Conservation (phyloP, 2,888 invertebrate species). For the Eupithecia abbreviata region DNA sequence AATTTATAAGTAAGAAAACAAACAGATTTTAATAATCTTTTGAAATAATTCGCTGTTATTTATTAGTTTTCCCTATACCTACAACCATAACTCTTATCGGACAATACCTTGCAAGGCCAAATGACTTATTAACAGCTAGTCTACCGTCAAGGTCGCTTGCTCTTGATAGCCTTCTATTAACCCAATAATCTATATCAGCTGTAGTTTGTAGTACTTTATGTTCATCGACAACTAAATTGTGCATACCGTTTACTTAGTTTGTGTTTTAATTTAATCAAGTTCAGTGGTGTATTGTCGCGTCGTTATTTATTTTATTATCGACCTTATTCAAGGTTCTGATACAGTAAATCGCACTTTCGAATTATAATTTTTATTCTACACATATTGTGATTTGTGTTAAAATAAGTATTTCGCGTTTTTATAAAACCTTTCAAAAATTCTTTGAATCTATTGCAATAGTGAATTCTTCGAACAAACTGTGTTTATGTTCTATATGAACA, state of each 20-base stretch:
- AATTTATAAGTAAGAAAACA: background rate
- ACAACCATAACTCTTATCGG: conserved; percentile 36
- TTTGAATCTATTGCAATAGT: conserved; percentile 14
- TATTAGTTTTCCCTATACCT: conserved; percentile 5
- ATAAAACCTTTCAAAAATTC: background rate
- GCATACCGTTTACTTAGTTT: background rate
- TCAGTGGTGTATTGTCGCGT: background rate
- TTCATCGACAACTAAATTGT: background rate
- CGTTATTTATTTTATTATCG: background rate
- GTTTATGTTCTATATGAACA: conserved; percentile 38
- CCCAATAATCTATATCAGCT: conserved; percentile 45
- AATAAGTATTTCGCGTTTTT: background rate
- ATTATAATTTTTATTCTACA: background rate
- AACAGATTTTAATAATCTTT: background rate
- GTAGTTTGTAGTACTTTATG: background rate
- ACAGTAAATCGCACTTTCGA: background rate
- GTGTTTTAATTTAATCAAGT: background rate
- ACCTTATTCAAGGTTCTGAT: background rate
- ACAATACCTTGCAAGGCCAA: conserved; percentile 50
- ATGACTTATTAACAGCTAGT: conserved; percentile 41
- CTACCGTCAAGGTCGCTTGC: conserved; percentile 54
- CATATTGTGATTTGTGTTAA: background rate
- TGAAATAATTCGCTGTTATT: background rate
- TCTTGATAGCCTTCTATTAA: conserved; percentile 61
- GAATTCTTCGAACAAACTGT: conserved; percentile 28